These are phyloP conservation scores for Magallana gigas DNA, from an alignment of 1,140 invertebrate genomes.

Conservation along the genomic window DNA sequence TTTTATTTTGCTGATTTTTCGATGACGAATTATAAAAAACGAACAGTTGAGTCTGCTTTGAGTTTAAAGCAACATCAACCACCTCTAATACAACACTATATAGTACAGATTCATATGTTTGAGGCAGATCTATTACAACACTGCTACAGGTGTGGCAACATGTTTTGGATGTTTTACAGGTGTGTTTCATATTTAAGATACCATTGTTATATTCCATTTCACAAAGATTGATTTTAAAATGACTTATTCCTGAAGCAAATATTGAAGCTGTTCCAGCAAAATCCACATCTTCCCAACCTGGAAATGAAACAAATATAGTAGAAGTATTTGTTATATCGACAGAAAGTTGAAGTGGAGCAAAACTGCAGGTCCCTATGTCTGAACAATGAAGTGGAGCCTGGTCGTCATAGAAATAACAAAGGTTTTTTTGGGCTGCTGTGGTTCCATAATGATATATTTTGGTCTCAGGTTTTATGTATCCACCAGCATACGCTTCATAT, in stretches of 20 bases:
- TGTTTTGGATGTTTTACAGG: not conserved
- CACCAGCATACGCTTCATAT: conserved; percentile 21
- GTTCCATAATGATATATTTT: conserved; percentile 17
- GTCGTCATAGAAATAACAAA: conserved; percentile 47
- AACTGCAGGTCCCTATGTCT: not conserved
- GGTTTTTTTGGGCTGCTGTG: not conserved
- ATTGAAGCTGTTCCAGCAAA: not conserved
- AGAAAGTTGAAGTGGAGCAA: conserved; percentile 24
- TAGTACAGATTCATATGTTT: conserved; percentile 24
- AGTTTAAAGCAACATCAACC: conserved; percentile 56
- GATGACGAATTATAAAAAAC: conserved; percentile 58
- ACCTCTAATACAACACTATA: conserved; percentile 59
- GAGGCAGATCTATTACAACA: not conserved
- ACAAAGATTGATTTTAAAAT: conserved; percentile 46
- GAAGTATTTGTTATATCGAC: conserved; percentile 25
- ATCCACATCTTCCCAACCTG: conserved; percentile 41
- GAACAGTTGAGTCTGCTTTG: conserved; percentile 51
- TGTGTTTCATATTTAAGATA: not conserved
- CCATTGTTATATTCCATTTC: conserved; percentile 48
- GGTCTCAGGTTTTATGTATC: not conserved
- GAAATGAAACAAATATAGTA: not conserved
- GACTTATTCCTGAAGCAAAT: conserved; percentile 46
- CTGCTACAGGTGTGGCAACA: not conserved
- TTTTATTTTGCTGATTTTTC: not conserved
- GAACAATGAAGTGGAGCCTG: conserved; percentile 35